phyloP scores from a whole-genome alignment of 2,113 vertebrate species.

The Sula dactylatra region DNA sequence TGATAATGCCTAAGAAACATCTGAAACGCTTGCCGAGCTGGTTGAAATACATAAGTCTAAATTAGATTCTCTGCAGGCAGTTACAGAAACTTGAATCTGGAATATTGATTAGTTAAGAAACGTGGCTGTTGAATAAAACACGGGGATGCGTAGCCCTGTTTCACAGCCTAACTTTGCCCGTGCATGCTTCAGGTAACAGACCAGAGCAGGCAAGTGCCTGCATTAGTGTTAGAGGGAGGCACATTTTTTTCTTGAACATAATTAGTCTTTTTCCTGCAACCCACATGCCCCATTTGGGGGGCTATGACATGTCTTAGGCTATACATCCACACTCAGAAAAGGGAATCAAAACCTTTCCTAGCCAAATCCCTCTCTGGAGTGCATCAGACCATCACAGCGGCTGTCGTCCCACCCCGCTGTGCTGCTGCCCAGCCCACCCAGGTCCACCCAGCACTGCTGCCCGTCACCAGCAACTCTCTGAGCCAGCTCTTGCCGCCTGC shows the following conservation, averaged over 20 bases:
- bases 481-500: neutral
- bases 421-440: neutral
- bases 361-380: neutral
- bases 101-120: neutral
- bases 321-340: neutral
- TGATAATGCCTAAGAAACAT: neutral
- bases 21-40: neutral
- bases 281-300: neutral
- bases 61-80: conserved; percentile 3
- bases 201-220: neutral
- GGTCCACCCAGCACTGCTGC: rapidly evolving
- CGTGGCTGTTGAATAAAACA: neutral
- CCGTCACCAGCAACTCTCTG: neutral
- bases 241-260: neutral
- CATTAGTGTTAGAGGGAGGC: neutral
- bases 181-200: neutral
- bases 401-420: neutral
- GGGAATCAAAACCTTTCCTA: neutral
- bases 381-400: rapidly evolving
- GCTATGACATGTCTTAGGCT: neutral
- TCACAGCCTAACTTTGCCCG: neutral
- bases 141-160: neutral
- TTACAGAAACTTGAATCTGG: neutral
- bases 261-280: neutral
- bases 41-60: conserved; percentile 1